Evolutionary conservation across 2,113 vertebrate species (phyloP), one percentile per base, ranked within the genome.

Genomic region (Sialia sialis): DNA sequence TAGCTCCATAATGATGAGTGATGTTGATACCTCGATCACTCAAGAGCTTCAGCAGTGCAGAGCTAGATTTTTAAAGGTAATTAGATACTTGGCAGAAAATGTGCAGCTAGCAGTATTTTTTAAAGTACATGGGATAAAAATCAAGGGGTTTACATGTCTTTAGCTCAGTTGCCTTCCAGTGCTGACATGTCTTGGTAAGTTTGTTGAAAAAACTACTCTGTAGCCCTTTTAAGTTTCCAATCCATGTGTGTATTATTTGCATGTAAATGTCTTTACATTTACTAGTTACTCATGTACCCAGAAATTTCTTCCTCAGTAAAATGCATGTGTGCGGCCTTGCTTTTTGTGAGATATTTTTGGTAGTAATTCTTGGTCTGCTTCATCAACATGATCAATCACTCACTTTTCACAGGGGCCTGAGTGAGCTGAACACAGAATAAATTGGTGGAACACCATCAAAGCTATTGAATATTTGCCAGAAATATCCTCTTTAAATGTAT

Each of bases 1-100:
- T 94, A 93, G 90, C 84, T 94, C 84, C 82, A 70, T 94, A 91
- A 95, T 84, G 84, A 88, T 86, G 91, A 95, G 59, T 94, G 80
- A 89, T 96, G 91, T 88, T 85, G 75, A 83, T 95, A 68, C 83
- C 82, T 94, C 7, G 4, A 90, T 95, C 76, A 60, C 72, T 93
- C 70, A 80, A 91, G 87, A 91, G 75, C 82, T 91, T 93, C 73
- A 87, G 63, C 51, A 69, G 87, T 73, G 68, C 59, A 80, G 54
- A 85, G 73, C 83, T 92, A 44, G 82, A 83, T 91, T 94, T 94
- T 91, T 93, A 87, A 85, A 80, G 75, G 43, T 93, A 95, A 93
- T 95, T 94, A 92, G 84, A 59, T 76, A 55, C 75, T 74, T 90
- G 79, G 75, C 88, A 90, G 82, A 13, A 89, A 72, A 86, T 83